Conservation (phyloP, 2,113 vertebrate genomes). For the Chaenocephalus aceratus region DNA sequence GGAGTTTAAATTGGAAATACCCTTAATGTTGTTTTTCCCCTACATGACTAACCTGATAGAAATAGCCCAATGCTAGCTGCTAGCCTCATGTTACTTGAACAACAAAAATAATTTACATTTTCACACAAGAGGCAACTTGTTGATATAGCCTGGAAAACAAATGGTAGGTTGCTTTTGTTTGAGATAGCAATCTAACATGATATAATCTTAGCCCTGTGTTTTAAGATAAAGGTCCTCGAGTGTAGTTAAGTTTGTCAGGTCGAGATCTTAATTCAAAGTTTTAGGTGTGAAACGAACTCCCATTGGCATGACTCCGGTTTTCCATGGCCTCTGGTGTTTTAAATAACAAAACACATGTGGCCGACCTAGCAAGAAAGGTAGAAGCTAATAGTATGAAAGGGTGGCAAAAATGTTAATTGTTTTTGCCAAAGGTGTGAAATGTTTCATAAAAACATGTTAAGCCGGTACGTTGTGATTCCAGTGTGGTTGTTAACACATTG, state of each 20-base stretch:
- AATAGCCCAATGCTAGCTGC: not conserved
- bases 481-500: not conserved
- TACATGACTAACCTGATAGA: not conserved
- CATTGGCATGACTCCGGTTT: not conserved
- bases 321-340: not conserved
- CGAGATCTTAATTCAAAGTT: not conserved
- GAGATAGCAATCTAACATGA: not conserved
- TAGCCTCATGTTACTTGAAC: not conserved
- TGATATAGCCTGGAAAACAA: not conserved
- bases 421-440: not conserved
- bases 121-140: not conserved
- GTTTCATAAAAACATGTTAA: not conserved
- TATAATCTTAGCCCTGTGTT: not conserved
- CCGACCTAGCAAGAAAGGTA: not conserved
- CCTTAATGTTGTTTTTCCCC: not conserved
- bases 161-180: not conserved
- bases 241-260: not conserved
- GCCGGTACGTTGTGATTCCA: not conserved
- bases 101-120: not conserved
- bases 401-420: not conserved
- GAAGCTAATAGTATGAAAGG: not conserved
- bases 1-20: not conserved
- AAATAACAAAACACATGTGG: not conserved
- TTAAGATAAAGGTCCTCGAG: not conserved
- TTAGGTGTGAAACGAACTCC: not conserved